These are phyloP conservation scores for Chymomyza procnemis DNA, from an alignment of 2,888 invertebrate species.

Conservation along the genomic window DNA sequence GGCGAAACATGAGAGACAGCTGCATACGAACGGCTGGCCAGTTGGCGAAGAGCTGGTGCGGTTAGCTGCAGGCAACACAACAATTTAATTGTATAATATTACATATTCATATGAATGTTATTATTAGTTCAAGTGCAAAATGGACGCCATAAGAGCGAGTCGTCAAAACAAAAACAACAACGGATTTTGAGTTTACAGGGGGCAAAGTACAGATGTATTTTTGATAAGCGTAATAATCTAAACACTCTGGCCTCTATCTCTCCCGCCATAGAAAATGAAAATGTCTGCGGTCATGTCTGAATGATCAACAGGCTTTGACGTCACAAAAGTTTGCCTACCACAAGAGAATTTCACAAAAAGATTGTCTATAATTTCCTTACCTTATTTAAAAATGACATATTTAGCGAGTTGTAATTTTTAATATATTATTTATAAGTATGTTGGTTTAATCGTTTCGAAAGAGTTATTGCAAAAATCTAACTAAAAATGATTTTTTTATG, in stretches of 20 bases:
- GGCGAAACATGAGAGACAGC: constrained; percentile 62
- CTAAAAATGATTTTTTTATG: neutral
- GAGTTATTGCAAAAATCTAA: neutral
- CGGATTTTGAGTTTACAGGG: constrained; percentile 43
- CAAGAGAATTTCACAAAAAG: neutral
- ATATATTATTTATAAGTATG: neutral
- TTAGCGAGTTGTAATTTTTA: constrained; percentile 17
- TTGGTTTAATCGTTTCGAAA: neutral
- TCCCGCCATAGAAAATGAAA: neutral
- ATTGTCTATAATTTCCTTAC: constrained; percentile 35
- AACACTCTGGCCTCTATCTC: neutral
- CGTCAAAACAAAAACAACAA: constrained; percentile 11
- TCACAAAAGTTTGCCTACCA: constrained; percentile 23
- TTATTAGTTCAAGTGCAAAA: constrained; percentile 25
- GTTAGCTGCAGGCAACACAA: constrained; percentile 49
- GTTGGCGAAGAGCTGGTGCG: constrained; percentile 58
- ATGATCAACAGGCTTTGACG: constrained; percentile 49
- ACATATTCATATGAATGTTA: neutral
- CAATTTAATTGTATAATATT: constrained; percentile 6
- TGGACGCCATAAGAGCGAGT: neutral
- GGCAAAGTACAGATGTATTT: constrained; percentile 54
- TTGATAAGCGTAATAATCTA: neutral
- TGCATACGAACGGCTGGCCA: constrained; percentile 64
- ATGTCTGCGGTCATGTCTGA: constrained; percentile 15
- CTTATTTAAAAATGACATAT: constrained; percentile 71